Percentiles rank a stretch among this genome's conserved stretches.
Evolutionary conservation across 2,888 invertebrate genomes (phyloP).

Genomic region (Steinernema hermaphroditum): DNA sequence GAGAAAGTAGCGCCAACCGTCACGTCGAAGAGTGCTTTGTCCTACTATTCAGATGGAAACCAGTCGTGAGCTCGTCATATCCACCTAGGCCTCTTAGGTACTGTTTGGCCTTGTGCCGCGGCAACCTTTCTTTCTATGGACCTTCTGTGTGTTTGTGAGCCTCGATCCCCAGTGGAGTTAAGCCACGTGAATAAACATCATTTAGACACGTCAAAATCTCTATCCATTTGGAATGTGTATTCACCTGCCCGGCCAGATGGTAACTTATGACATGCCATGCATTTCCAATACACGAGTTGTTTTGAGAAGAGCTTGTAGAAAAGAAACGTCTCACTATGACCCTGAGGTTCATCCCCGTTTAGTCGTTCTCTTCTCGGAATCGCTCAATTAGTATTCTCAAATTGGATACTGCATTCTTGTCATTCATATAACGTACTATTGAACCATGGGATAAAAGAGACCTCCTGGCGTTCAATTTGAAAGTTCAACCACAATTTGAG

Average conservation of each 20-base stretch:
- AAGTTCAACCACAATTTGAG: constrained; percentile 20
- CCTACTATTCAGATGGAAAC: neutral
- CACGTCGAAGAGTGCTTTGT: neutral
- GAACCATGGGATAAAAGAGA: neutral
- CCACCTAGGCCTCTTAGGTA: neutral
- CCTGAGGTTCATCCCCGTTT: no score
- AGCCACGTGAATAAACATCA: no score
- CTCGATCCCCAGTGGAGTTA: no score
- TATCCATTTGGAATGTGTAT: no score
- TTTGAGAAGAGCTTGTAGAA: no score
- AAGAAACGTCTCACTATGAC: no score
- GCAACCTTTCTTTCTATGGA: no score
- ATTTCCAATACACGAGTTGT: neutral
- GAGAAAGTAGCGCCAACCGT: neutral
- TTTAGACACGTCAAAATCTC: no score
- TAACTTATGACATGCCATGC: neutral
- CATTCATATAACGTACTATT: constrained; percentile 19
- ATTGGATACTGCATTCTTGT: neutral
- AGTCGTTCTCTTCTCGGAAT: neutral
- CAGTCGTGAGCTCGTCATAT: neutral
- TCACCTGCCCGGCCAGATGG: no score
- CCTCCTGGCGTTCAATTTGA: neutral
- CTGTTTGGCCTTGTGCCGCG: no score
- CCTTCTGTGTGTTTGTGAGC: no score
- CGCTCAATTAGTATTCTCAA: neutral